Evolutionary conservation across 2,797 vertebrate species (phyloP), one percentile per base, ranked within the genome.

Genomic region (Oryzias dopingdopingensis): DNA sequence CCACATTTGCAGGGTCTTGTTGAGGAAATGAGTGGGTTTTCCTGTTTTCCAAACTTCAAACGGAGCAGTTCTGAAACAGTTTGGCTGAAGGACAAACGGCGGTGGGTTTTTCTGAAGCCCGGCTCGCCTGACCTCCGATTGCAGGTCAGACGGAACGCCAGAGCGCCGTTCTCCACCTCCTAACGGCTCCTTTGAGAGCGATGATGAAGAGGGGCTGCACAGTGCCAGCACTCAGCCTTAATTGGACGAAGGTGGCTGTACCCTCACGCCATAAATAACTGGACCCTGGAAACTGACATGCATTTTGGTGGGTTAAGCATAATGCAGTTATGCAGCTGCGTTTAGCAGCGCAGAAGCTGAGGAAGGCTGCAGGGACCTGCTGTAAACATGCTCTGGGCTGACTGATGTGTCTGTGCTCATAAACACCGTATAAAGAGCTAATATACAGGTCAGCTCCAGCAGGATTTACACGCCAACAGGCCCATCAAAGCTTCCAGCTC

Each of bases 201-300:
- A 72, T 82, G 80, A 84, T 82, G 77, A 82, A 85, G 76, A 82
- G 80, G 68, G 70, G 40, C 69, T 60, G 76, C 74, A 81, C 81
- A 81, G 86, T 83, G 82, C 75, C 66, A 80, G 80, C 85, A 88
- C 89, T 89, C 77, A 84, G 67, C 76, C 88, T 84, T 90, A 91
- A 91, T 92, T 87, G 82, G 86, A 88, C 60, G 78, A 76, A 86
- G 83, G 80, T 84, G 86, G 76, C 82, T 82, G 72, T 62, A 73
- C 67, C 74, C 73, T 65, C 51, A 42, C 52, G 62, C 75, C 74
- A 87, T 90, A 90, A 88, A 92, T 91, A 84, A 90, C 66, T 14
- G 26, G 49, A 58, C 64, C 29, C 16, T 46, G 40, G 60, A 62
- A 46, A 14, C 55, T 26, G 70, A 67, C 49, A 65, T 23, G 56